Evolutionary conservation across 1,140 invertebrate genomes (phyloP).

Genomic region (Meloidogyne chitwoodi): DNA sequence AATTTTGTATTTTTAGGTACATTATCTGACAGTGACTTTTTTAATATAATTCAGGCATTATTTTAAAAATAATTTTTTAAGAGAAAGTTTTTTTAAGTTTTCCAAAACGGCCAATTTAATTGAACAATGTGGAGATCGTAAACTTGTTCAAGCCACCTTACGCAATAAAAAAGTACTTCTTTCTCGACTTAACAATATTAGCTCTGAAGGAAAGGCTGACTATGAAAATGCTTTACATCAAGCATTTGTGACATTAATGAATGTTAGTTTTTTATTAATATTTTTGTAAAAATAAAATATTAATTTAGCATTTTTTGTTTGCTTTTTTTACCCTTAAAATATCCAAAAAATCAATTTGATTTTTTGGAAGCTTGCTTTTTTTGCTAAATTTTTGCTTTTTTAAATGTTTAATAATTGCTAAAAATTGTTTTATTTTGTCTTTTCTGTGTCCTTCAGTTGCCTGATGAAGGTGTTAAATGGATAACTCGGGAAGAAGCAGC

Average conservation of each 20-base stretch:
- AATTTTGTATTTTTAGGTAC: conserved; percentile 71
- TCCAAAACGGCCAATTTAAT: conserved; percentile 60
- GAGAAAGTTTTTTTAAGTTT: conserved; percentile 61
- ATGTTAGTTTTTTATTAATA: conserved; percentile 62
- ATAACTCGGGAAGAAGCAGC: conserved; percentile 44
- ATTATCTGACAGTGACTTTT: conserved; percentile 93
- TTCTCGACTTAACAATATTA: conserved; percentile 71
- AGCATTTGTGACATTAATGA: conserved; percentile 80
- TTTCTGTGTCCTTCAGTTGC: conserved; percentile 25
- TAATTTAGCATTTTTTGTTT: not conserved
- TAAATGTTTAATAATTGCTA: not conserved
- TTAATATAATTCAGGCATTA: conserved; percentile 76
- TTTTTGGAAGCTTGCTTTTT: not conserved
- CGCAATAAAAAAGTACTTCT: conserved; percentile 70
- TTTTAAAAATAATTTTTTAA: conserved; percentile 54
- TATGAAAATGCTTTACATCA: conserved; percentile 81
- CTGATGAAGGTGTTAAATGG: conserved; percentile 33
- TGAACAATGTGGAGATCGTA: conserved; percentile 56
- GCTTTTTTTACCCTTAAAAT: not conserved
- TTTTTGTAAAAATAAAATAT: not conserved
- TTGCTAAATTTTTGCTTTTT: conserved; percentile 15
- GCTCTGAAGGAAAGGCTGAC: conserved; percentile 84
- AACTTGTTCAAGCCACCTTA: conserved; percentile 62
- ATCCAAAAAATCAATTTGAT: not conserved
- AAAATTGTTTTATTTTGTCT: not conserved